Evolutionary conservation across 2,797 vertebrate genomes (phyloP), one percentile per base, ranked within the genome.

Genomic region (Chaunax sp.): DNA sequence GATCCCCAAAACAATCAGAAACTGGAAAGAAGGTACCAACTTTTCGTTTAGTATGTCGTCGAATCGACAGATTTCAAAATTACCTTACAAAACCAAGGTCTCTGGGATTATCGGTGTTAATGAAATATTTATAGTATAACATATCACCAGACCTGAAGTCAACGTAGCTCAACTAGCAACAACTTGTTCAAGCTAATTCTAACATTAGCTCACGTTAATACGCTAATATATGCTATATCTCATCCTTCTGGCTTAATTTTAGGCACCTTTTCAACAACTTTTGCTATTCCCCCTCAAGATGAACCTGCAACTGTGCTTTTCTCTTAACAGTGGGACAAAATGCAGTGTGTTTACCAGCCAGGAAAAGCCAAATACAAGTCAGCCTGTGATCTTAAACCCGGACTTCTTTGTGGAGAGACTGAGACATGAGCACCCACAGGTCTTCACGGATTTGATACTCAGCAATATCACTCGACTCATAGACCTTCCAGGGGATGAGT

Each of bases 351-450:
- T 97, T 60, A 93, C 93, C 85, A 96, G 94, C 89, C 95, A 95
- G 75, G 95, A 96, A 41, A 92, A 93, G 64, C 89, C 94, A 9
- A 90, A 84, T 25, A 77, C 87, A 22, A 92, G 89, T 73, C 94
- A 94, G 80, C 93, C 97, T 0, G 92, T 99, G 77, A 98, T 99
- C 83, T 98, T 98, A 86, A 98, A 98, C 87, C 97, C 97, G 0
- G 97, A 99, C 84, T 99, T 99, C 89, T 99, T 97, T 61, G 98
- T 99, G 87, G 98, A 98, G 87, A 96, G 96, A 71, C 88, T 99
- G 60, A 94, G 94, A 50, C 95, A 99, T 59, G 98, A 99, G 81
- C 94, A 93, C 55, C 96, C 96, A 0, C 95, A 96, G 61, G 88
- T 90, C 52, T 99, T 98, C 86, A 91, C 92, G 0, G 97, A 99